These are phyloP conservation scores for Oceanodroma leucorhoa DNA, from an alignment of 2,797 vertebrate species.

Conservation along the genomic window DNA sequence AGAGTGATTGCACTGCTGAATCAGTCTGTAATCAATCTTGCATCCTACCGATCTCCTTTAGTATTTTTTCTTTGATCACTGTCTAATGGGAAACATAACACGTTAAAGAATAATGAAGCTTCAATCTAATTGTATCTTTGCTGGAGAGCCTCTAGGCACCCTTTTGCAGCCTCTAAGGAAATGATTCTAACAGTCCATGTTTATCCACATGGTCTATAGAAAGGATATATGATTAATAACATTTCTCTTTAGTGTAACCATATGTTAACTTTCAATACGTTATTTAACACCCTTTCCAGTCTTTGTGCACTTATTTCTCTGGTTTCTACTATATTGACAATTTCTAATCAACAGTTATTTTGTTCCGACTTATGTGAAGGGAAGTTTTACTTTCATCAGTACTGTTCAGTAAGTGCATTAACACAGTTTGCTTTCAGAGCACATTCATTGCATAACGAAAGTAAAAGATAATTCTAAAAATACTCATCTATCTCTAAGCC, in stretches of 20 bases:
- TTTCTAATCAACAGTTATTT: neutral
- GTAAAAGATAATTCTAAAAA: neutral
- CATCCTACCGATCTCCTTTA: slow-evolving; percentile 71
- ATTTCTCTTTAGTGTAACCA: neutral
- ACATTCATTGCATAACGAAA: neutral
- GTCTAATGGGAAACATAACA: slow-evolving; percentile 74
- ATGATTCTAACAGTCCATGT: slow-evolving; percentile 35
- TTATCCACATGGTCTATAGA: slow-evolving; percentile 29
- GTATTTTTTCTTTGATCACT: slow-evolving; percentile 76
- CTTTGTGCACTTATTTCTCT: neutral
- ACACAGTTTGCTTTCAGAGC: neutral
- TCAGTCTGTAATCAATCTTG: slow-evolving; percentile 78
- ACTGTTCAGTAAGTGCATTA: neutral
- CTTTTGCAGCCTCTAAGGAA: slow-evolving; percentile 57
- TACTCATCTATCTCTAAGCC: neutral
- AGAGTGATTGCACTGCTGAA: slow-evolving; percentile 73
- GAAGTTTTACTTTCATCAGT: neutral
- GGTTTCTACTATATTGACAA: neutral
- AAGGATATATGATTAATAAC: neutral
- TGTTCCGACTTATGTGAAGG: neutral
- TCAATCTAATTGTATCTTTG: slow-evolving; percentile 69
- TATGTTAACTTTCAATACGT: neutral
- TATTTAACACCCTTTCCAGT: neutral
- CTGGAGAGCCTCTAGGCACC: slow-evolving; percentile 54
- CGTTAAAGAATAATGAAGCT: slow-evolving; percentile 74